Conservation (phyloP, 2,113 vertebrate genomes). For the Poecile atricapillus region DNA sequence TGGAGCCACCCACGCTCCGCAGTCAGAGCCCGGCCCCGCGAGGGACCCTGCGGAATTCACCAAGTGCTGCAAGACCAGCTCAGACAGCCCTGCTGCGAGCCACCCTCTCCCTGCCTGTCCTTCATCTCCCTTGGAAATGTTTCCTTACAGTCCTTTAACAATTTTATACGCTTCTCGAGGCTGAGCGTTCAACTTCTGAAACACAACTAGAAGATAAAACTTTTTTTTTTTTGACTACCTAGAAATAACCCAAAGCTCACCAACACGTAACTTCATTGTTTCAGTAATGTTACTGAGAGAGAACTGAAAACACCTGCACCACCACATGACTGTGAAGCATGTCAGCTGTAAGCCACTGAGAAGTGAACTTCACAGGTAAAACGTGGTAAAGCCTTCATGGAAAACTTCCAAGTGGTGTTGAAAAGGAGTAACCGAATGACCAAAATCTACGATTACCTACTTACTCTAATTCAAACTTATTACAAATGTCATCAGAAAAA, state of each 20-base stretch:
- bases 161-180: not conserved
- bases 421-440: not conserved
- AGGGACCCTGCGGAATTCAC: not conserved
- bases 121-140: not conserved
- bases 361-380: not conserved
- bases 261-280: not conserved
- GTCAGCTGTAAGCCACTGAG: not conserved
- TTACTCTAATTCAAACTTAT: not conserved
- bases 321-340: not conserved
- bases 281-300: not conserved
- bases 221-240: not conserved
- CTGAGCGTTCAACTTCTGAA: not conserved
- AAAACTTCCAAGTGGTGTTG: not conserved
- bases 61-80: not conserved
- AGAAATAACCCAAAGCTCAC: not conserved
- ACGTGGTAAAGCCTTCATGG: not conserved
- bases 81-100: not conserved
- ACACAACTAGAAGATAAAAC: not conserved
- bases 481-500: not conserved
- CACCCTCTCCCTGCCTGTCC: not conserved
- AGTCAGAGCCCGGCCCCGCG: not conserved
- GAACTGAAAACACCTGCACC: not conserved
- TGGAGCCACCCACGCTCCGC: not conserved
- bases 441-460: not conserved
- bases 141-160: not conserved